Percentiles rank a stretch among this genome's conserved stretches.
phyloP scores from a whole-genome alignment of 2,797 vertebrate species.

The Pseudochirops corinnae region DNA sequence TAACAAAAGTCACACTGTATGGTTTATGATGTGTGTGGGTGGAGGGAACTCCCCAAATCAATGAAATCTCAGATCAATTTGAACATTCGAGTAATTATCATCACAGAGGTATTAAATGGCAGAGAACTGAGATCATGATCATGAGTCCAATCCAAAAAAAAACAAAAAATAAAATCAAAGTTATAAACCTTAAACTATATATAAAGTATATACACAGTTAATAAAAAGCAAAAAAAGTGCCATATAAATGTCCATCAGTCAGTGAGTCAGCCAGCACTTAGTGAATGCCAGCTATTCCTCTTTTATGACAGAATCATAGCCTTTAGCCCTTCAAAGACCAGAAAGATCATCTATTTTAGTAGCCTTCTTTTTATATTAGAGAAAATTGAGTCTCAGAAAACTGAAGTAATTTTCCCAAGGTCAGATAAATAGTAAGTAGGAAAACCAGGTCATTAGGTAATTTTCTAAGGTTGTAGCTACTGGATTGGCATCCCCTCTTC shows the following conservation, averaged over 20 bases:
- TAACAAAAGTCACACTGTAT: not conserved
- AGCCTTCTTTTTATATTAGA: not conserved
- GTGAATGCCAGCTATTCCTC: not conserved
- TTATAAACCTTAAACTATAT: not conserved
- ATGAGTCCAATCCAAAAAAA: not conserved
- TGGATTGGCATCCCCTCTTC: not conserved
- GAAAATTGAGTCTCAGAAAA: not conserved
- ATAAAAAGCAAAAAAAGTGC: not conserved
- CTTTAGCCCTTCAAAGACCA: not conserved
- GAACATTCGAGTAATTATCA: not conserved
- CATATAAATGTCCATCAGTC: not conserved
- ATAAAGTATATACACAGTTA: not conserved
- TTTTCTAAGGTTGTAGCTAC: not conserved
- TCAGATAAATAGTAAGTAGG: not conserved
- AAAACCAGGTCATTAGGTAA: not conserved
- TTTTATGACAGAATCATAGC: not conserved
- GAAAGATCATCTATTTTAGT: not conserved
- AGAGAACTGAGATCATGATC: not conserved
- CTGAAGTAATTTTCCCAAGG: not conserved
- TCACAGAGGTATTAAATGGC: not conserved
- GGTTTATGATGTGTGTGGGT: not conserved
- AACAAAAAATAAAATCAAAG: not conserved
- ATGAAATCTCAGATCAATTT: not conserved
- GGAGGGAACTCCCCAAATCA: not conserved
- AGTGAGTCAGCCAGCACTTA: not conserved